These are phyloP conservation scores for Emberiza fucata DNA, from an alignment of 2,113 vertebrate genomes.

Conservation along the genomic window DNA sequence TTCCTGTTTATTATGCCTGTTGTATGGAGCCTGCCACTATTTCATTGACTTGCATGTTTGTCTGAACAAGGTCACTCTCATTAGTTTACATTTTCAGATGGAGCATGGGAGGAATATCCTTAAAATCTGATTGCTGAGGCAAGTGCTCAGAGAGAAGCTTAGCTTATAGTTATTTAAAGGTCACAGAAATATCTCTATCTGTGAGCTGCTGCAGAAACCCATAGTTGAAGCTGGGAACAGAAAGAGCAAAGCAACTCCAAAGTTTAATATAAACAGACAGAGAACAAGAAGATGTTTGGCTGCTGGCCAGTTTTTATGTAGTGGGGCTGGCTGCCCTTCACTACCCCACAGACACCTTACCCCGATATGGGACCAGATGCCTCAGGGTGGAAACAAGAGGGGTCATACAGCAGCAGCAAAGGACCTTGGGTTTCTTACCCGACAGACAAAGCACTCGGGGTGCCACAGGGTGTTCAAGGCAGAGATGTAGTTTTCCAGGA, in stretches of 20 bases:
- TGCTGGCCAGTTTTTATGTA: not conserved
- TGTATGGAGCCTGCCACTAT: not conserved
- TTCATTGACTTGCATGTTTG: not conserved
- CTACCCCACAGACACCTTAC: not conserved
- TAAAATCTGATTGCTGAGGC: conserved; percentile 24
- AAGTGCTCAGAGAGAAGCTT: conserved; percentile 5
- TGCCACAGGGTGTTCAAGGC: conserved; percentile 97
- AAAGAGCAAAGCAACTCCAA: conserved; percentile 8
- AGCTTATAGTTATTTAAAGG: conserved; percentile 42
- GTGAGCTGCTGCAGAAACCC: conserved; percentile 21
- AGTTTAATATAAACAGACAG: not conserved
- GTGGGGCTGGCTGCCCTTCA: not conserved
- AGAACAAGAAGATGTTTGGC: conserved; percentile 3
- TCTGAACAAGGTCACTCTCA: conserved; percentile 38
- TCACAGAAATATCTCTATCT: conserved; percentile 32
- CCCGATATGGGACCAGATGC: not conserved
- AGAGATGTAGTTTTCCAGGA: conserved; percentile 98
- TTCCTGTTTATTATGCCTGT: conserved; percentile 44
- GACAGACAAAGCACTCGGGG: conserved; percentile 97
- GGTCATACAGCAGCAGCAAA: not conserved
- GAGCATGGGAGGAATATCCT: not conserved
- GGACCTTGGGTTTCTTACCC: conserved; percentile 76
- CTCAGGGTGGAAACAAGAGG: not conserved
- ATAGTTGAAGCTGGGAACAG: not conserved
- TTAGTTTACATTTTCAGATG: conserved; percentile 33